Percentiles rank a stretch among this genome's conserved stretches.
Evolutionary conservation across 2,888 invertebrate species (phyloP).

Genomic region (Macrophya annulata): DNA sequence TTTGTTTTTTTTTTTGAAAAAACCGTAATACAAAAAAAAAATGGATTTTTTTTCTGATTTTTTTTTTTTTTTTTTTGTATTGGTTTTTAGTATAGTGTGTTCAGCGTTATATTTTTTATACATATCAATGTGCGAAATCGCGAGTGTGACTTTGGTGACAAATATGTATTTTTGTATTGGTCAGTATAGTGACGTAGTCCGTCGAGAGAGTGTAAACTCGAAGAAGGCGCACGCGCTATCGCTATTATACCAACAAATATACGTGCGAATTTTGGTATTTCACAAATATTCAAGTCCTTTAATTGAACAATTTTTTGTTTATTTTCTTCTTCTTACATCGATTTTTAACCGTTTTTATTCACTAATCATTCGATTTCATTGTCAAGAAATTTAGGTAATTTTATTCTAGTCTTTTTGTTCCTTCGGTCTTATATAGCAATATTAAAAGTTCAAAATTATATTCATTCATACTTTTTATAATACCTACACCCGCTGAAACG

Average conservation of each 20-base stretch:
- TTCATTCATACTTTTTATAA: not conserved
- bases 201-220: constrained; percentile 19
- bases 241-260: constrained; percentile 2
- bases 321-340: too few species aligned
- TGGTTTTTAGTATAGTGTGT: not conserved
- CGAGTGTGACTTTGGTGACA: constrained; percentile 42
- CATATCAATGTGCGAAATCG: not conserved
- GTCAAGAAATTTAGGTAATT: not conserved
- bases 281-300: not conserved
- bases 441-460: not conserved
- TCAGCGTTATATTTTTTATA: not conserved
- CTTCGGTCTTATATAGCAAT: not conserved
- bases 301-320: not conserved
- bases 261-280: not conserved
- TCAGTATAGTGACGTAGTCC: not conserved
- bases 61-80: not conserved
- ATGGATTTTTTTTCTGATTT: not conserved
- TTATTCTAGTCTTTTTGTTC: not conserved
- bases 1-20: not conserved
- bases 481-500: not conserved
- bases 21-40: not conserved
- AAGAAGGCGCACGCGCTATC: not conserved
- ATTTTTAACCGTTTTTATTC: not conserved
- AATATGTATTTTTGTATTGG: constrained; percentile 49
- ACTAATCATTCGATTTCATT: not conserved